These are phyloP conservation scores for Guaruba guarouba DNA, from an alignment of 2,113 vertebrate genomes.

Conservation along the genomic window DNA sequence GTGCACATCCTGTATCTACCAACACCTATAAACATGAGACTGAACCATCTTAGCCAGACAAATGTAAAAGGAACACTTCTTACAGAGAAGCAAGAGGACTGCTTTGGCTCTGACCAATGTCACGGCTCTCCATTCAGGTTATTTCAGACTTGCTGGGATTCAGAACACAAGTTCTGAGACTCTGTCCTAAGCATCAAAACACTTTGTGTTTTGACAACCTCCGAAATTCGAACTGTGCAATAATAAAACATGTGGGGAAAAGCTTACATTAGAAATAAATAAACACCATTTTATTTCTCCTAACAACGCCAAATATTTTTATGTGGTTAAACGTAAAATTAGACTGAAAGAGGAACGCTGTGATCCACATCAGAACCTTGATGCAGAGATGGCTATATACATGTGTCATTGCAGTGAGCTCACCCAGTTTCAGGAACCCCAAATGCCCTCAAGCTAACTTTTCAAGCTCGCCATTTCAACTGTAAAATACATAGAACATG, in stretches of 20 bases:
- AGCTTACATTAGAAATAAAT: neutral
- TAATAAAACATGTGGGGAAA: neutral
- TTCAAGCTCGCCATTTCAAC: neutral
- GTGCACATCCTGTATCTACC: neutral
- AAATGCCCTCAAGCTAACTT: neutral
- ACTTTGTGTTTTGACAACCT: neutral
- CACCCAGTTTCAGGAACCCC: neutral
- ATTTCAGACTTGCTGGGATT: neutral
- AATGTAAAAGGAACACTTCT: neutral
- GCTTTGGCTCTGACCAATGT: neutral
- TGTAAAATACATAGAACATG: neutral
- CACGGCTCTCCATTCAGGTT: neutral
- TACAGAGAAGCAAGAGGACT: neutral
- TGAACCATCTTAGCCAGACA: neutral
- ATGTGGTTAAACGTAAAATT: neutral
- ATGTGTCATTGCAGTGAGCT: neutral
- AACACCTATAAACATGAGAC: neutral
- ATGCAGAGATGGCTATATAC: fast-evolving
- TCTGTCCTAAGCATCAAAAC: neutral
- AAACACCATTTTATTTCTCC: neutral
- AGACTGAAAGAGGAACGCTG: neutral
- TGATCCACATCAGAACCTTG: neutral
- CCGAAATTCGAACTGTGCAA: neutral
- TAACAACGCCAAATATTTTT: neutral
- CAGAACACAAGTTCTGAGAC: neutral